These are phyloP conservation scores for Dipus sagitta DNA, from an alignment of 2,797 vertebrate species.

Conservation along the genomic window DNA sequence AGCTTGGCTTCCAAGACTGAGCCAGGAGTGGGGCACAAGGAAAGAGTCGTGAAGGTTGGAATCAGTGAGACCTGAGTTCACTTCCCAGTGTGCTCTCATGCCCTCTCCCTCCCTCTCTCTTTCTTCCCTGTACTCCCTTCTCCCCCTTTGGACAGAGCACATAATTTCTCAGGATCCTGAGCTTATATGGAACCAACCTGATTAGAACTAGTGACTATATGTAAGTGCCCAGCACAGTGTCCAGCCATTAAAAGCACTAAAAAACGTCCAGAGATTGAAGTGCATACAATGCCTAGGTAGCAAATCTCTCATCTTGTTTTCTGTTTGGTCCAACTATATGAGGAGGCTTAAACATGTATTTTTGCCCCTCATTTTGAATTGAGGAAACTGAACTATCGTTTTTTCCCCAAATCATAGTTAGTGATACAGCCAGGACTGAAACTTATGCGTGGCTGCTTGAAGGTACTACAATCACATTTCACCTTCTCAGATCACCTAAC, in stretches of 20 bases:
- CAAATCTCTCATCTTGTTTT: background rate
- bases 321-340: background rate
- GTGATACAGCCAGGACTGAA: background rate
- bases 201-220: background rate
- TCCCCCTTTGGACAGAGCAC: background rate
- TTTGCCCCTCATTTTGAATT: background rate
- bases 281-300: background rate
- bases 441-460: background rate
- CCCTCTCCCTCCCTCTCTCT: too few relatives aligned
- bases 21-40: background rate
- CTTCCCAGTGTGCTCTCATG: background rate
- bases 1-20: background rate
- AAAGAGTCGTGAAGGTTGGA: slow-evolving; percentile 17
- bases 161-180: background rate
- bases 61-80: background rate
- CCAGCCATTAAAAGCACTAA: background rate
- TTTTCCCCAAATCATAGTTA: background rate
- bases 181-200: background rate
- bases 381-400: background rate
- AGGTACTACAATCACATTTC: background rate
- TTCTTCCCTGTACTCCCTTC: background rate
- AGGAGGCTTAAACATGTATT: background rate
- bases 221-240: background rate
- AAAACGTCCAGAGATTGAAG: background rate
- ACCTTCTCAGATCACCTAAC: background rate